Evolutionary conservation across 2,888 invertebrate genomes (phyloP), one percentile per base, ranked within the genome.

Genomic region (Teleiodes luculella): DNA sequence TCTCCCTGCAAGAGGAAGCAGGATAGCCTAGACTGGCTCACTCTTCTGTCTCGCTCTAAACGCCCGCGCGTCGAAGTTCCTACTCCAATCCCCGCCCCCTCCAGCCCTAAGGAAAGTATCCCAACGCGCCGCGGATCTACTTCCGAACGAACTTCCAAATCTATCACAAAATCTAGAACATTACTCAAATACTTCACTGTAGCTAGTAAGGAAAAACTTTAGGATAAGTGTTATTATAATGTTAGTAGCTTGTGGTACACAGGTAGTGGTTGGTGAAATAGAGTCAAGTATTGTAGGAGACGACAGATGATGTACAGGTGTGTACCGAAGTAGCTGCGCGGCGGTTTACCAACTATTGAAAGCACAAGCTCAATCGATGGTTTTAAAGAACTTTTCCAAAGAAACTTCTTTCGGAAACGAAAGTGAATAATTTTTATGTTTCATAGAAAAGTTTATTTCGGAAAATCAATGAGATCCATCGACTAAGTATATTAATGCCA

Each of bases 21-120:
- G 58, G 43, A 24, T 11, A 18, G n/a, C 59, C 88, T 93, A 0
- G 93, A 95, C 74, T 95, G 95, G 95, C 74, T 95, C 46, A 95
- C 87, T 0, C 70, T 60, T 3, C 68, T 87, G 61, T 67, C 62
- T 0, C 70, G 80, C 3, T 78, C 75, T 36, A 69, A 65, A 45
- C 47, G 57, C 16, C 1, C 58, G 0, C 67, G 63, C 5, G 24
- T 45, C 0, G 35, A 16, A 39, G 7, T 18, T 39, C 10, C 28
- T 0, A 65, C 66, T 31, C 47, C 14, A 8, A n/a, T 1, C 24
- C 33, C 28, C 18, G 1, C 1, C 28, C 0, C 66, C 67, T 33
- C 48, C 18, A 11, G 10, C 11, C 11, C 41, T 28, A n/a, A n/a
- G 33, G 4, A 59, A 53, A 8, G 7, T 54, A 67, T 67, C 0